Evolutionary conservation across 2,797 vertebrate genomes (phyloP).

Genomic region (Scleropages formosus): DNA sequence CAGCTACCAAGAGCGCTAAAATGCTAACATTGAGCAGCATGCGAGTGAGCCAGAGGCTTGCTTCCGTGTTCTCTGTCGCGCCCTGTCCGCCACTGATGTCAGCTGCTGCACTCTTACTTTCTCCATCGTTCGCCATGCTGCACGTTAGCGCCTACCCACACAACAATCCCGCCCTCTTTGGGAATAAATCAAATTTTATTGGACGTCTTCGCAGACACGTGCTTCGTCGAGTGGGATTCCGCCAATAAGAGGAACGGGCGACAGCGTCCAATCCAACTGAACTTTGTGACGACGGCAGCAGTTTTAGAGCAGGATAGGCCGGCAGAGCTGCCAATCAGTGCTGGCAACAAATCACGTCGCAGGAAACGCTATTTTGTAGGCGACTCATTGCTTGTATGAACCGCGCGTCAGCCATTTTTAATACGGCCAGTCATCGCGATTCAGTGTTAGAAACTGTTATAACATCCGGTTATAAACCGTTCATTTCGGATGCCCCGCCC

Average conservation of each 20-base stretch:
- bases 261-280: too few relatives aligned
- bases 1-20: slow-evolving; percentile 65
- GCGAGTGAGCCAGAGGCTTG: slow-evolving; percentile 64
- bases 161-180: slow-evolving; percentile 49
- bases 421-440: too few relatives aligned
- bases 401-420: too few relatives aligned
- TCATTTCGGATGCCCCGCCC: too few relatives aligned
- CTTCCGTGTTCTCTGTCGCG: slow-evolving; percentile 62
- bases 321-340: neutral
- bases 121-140: slow-evolving; percentile 83
- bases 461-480: too few relatives aligned
- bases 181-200: slow-evolving; percentile 27
- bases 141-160: slow-evolving; percentile 66
- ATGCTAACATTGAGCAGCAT: slow-evolving; percentile 77
- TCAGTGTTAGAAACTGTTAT: too few relatives aligned
- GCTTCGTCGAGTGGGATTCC: too few relatives aligned
- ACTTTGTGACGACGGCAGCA: too few relatives aligned
- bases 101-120: slow-evolving; percentile 70
- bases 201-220: slow-evolving; percentile 1
- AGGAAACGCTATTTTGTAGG: neutral
- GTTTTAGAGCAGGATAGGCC: too few relatives aligned
- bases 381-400: neutral
- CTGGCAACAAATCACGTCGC: neutral
- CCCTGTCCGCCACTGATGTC: slow-evolving; percentile 68
- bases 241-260: too few relatives aligned